Percentiles rank a stretch among this genome's conserved stretches.
These are phyloP conservation scores for Gallinago stenura DNA, from an alignment of 2,797 vertebrate genomes.

Conservation along the genomic window DNA sequence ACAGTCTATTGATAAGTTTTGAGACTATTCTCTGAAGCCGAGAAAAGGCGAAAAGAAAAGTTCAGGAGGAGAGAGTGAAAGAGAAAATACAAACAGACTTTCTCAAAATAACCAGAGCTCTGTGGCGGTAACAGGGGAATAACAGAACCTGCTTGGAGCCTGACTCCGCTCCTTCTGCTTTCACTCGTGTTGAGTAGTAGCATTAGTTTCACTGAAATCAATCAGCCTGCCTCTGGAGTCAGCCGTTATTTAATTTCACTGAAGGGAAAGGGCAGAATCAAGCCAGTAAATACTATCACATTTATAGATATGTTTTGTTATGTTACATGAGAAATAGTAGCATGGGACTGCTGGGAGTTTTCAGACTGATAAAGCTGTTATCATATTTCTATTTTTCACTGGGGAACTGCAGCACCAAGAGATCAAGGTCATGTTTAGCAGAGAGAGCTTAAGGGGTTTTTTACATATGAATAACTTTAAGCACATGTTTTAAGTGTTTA, in stretches of 20 bases:
- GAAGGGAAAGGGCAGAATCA: conserved; percentile 65
- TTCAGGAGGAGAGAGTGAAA: background rate
- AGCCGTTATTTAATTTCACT: conserved; percentile 67
- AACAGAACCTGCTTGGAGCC: conserved; percentile 34
- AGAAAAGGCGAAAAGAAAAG: background rate
- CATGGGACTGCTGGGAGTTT: conserved; percentile 51
- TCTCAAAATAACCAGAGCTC: conserved; percentile 54
- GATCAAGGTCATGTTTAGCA: conserved; percentile 59
- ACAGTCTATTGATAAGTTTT: conserved; percentile 10
- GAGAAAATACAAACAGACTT: conserved; percentile 33
- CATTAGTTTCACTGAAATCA: conserved; percentile 71
- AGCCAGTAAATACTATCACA: conserved; percentile 65
- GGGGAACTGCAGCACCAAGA: conserved; percentile 56
- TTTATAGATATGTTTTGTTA: conserved; percentile 69
- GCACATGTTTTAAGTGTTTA: background rate
- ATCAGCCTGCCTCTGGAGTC: conserved; percentile 66
- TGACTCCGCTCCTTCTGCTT: conserved; percentile 36
- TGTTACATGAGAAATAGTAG: conserved; percentile 68
- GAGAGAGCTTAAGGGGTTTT: conserved; percentile 1
- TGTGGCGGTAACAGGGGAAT: conserved; percentile 12
- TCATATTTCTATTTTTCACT: conserved; percentile 59
- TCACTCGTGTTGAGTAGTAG: conserved; percentile 31
- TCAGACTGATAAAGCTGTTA: conserved; percentile 68
- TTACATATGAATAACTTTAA: conserved; percentile 7
- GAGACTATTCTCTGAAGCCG: background rate